Evolutionary conservation across 1,140 invertebrate species (phyloP), one percentile per base, ranked within the genome.

Genomic region (Melipona quadrifasciata): DNA sequence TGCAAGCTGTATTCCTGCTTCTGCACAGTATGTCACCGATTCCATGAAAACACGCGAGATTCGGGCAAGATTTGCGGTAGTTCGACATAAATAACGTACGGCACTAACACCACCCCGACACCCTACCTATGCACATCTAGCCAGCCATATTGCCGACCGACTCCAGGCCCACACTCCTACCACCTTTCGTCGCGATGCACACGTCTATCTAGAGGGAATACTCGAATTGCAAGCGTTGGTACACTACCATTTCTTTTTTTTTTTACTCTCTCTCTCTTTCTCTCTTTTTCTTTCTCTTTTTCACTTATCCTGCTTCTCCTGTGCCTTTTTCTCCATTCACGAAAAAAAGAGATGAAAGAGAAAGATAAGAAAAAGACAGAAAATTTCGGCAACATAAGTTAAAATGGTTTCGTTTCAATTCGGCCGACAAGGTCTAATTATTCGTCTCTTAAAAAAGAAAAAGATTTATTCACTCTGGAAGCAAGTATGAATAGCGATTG

Each of bases 1-100:
- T 92, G 92, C 93, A 92, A 91, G 90, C 84, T 90, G 91, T 91
- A 90, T 93, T 93, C 81, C 93, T 92, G 89, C 92, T 93, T 83
- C 92, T 91, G 87, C 93, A 93, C 88, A 93, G 84, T 91, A 94
- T 92, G 86, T 95, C 94, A 90, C 93, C 91, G 92, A 94, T 93
- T 91, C 93, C 94, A 94, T 94, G 92, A 94, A 95, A 94, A 92
- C 93, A 94, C 91, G 92, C 93, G 91, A 94, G 92, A 93, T 94
- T 93, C 86, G 91, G 93, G 91, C 93, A 93, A 84, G 93, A 95
- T 87, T 94, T 93, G 77, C 93, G 92, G 91, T 93, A 93, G 91
- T 94, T 92, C 93, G 94, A 94, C 94, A 95, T 95, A 94, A 93
- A 93, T 94, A 93, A 92, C 88, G 91, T 89, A 90, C 89, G 74